phyloP scores from a whole-genome alignment of 2,888 invertebrate genomes.

The Ormyrus pomaceus region DNA sequence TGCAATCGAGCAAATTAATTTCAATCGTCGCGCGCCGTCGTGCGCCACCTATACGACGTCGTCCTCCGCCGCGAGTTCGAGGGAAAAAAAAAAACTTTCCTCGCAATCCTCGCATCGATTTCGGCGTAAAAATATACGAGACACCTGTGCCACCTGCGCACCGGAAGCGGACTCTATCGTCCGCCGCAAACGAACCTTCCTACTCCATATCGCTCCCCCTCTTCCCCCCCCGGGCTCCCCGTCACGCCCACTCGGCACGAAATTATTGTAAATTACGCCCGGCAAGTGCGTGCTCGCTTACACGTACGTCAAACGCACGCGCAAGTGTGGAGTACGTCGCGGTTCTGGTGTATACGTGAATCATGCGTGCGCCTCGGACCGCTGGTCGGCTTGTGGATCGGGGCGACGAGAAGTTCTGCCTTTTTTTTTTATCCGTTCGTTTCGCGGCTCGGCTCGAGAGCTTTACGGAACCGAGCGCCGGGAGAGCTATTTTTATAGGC shows the following conservation, averaged over 20 bases:
- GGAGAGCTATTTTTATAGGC: neutral
- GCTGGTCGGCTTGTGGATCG: too few relatives aligned
- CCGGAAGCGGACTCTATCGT: too few relatives aligned
- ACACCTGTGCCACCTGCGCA: too few relatives aligned
- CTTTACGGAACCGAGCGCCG: neutral
- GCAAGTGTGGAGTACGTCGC: neutral
- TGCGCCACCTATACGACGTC: neutral
- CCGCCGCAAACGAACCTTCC: too few relatives aligned
- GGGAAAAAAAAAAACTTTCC: too few relatives aligned
- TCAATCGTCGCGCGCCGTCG: slow-evolving; percentile 30
- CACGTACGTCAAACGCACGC: slow-evolving; percentile 13
- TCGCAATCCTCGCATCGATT: too few relatives aligned
- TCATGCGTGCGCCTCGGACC: neutral
- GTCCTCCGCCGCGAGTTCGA: neutral
- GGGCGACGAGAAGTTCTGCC: neutral
- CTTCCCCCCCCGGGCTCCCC: neutral
- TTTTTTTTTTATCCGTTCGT: neutral
- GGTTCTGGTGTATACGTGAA: neutral
- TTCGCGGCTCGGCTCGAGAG: neutral
- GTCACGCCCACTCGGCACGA: slow-evolving; percentile 58
- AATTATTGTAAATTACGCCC: slow-evolving; percentile 62
- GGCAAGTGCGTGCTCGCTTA: slow-evolving; percentile 47
- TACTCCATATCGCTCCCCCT: neutral
- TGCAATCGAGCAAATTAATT: slow-evolving; percentile 49
- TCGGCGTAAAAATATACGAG: too few relatives aligned